Evolutionary conservation across 2,797 vertebrate genomes (phyloP).

Genomic region (Antennarius maculatus): DNA sequence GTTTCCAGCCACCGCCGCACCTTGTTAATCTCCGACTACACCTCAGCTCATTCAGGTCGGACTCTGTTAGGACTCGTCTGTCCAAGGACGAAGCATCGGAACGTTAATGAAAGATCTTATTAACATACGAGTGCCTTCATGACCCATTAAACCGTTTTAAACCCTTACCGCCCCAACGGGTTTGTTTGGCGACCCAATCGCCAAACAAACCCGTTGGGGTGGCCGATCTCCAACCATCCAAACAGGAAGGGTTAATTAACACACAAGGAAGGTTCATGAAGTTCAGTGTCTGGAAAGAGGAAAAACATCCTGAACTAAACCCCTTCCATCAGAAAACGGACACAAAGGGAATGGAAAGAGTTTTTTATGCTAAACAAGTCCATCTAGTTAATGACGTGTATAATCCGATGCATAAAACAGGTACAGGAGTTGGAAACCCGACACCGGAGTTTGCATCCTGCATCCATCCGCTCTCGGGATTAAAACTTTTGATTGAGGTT

Average conservation of each 20-base stretch:
- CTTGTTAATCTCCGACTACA: slow-evolving; percentile 68
- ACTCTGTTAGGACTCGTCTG: slow-evolving; percentile 44
- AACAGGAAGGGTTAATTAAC: slow-evolving; percentile 33
- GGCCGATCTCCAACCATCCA: not conserved
- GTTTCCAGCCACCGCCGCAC: slow-evolving; percentile 60
- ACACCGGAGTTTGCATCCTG: slow-evolving; percentile 2
- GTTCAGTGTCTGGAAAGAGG: slow-evolving; percentile 16
- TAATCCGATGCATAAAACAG: not conserved
- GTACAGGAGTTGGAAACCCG: not conserved
- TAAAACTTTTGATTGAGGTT: slow-evolving; percentile 15
- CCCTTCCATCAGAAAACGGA: slow-evolving; percentile 1
- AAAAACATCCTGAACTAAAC: slow-evolving; percentile 23
- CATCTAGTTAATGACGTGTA: not conserved
- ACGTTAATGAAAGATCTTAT: too few relatives aligned
- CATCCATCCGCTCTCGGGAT: not conserved
- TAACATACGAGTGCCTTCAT: not conserved
- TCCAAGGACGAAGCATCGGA: slow-evolving; percentile 34
- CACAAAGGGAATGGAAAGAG: slow-evolving; percentile 15
- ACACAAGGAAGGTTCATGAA: slow-evolving; percentile 25
- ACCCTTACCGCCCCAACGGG: not conserved
- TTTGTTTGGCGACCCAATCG: slow-evolving; percentile 11
- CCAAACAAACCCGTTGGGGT: slow-evolving; percentile 2
- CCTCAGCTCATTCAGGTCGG: slow-evolving; percentile 58
- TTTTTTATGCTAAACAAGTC: too few relatives aligned
- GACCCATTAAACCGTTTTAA: not conserved